These are phyloP conservation scores for Notolepis coatsorum DNA, from an alignment of 2,797 vertebrate species.

Conservation along the genomic window DNA sequence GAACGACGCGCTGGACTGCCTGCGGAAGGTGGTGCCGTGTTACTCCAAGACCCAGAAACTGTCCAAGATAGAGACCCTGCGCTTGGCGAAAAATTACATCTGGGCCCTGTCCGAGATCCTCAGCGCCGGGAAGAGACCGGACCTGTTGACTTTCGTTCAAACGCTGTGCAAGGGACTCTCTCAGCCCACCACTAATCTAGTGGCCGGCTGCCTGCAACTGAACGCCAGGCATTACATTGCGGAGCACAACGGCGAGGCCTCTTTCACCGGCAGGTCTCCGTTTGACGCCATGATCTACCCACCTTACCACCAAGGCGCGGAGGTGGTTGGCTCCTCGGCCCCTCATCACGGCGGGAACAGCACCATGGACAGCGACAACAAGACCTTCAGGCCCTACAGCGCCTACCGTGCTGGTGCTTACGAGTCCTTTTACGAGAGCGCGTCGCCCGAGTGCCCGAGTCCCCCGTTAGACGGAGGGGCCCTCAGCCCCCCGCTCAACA, in stretches of 20 bases:
- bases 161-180: conserved; percentile 92
- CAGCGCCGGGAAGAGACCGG: conserved; percentile 90
- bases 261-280: conserved; percentile 83
- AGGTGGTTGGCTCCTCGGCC: conserved; percentile 80
- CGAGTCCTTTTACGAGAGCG: conserved; percentile 90
- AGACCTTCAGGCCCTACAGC: conserved; percentile 88
- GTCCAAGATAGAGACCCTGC: conserved; percentile 94
- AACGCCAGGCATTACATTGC: conserved; percentile 88
- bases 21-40: conserved; percentile 93
- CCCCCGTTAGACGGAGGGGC: conserved; percentile 89
- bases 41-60: conserved; percentile 95
- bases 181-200: conserved; percentile 93
- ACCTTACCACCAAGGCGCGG: conserved; percentile 85
- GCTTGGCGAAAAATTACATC: conserved; percentile 94
- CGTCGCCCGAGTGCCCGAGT: conserved; percentile 88
- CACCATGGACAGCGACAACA: conserved; percentile 83
- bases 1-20: conserved; percentile 91
- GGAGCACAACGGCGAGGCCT: conserved; percentile 82
- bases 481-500: conserved; percentile 91
- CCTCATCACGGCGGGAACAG: conserved; percentile 73
- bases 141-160: conserved; percentile 91
- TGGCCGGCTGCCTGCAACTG: conserved; percentile 92
- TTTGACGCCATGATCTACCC: conserved; percentile 88
- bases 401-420: conserved; percentile 86
- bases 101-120: conserved; percentile 93